phyloP scores from a whole-genome alignment of 2,113 vertebrate genomes.

The Phycodurus eques region DNA sequence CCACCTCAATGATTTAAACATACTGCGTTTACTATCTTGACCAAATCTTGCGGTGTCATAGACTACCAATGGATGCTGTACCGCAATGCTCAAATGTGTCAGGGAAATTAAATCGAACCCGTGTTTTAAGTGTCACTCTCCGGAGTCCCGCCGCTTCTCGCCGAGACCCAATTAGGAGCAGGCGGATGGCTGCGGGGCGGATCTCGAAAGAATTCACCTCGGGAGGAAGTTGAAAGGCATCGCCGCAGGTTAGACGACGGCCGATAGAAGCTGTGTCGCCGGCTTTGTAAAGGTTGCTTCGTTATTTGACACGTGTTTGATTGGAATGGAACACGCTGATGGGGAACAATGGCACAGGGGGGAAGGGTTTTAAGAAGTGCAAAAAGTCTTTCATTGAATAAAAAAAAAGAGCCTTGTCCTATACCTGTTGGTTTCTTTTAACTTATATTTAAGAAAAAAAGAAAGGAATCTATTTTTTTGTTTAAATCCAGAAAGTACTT shows the following conservation, averaged over 20 bases:
- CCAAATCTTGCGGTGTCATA: neutral
- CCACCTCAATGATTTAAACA: too few relatives aligned
- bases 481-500: too few relatives aligned
- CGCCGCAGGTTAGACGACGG: conserved; percentile 40
- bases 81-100: neutral
- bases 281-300: conserved; percentile 52
- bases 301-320: conserved; percentile 24
- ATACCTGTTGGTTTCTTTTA: neutral
- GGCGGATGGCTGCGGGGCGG: conserved; percentile 37
- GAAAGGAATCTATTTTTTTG: neutral
- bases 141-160: neutral
- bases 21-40: neutral
- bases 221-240: conserved; percentile 54
- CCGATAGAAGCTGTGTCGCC: conserved; percentile 16
- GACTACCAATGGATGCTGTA: neutral
- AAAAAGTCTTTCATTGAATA: neutral
- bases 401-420: neutral
- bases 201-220: conserved; percentile 51
- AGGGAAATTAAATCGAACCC: neutral
- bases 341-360: neutral
- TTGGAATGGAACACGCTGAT: neutral
- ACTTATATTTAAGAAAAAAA: neutral
- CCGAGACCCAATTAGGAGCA: conserved; percentile 1
- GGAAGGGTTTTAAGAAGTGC: neutral
- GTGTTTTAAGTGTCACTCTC: neutral